Evolutionary conservation across 2,888 invertebrate species (phyloP).

Genomic region (Hesperia comma): DNA sequence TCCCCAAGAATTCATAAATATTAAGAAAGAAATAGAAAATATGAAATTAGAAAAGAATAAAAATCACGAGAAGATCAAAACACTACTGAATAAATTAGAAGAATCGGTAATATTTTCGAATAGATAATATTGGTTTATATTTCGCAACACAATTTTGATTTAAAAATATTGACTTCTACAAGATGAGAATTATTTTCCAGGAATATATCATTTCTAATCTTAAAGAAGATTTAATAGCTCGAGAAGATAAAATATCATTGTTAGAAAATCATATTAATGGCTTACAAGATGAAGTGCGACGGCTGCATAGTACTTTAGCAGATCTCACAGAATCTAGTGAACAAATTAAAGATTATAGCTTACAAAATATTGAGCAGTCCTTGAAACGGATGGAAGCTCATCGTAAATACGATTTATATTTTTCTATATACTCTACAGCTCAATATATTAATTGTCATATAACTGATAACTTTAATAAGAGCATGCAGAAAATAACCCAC

Average conservation of each 20-base stretch:
- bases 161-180: not conserved
- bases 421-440: too few species aligned
- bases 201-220: slow-evolving; percentile 60
- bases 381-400: slow-evolving; percentile 69
- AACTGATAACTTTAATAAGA: not conserved
- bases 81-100: slow-evolving; percentile 64
- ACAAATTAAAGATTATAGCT: slow-evolving; percentile 59
- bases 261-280: slow-evolving; percentile 73
- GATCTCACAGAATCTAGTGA: slow-evolving; percentile 63
- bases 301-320: slow-evolving; percentile 57
- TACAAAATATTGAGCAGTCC: slow-evolving; percentile 59
- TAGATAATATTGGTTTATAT: not conserved
- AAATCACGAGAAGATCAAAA: slow-evolving; percentile 58
- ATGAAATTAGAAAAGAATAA: slow-evolving; percentile 63
- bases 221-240: slow-evolving; percentile 58
- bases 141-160: not conserved
- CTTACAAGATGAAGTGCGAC: slow-evolving; percentile 67
- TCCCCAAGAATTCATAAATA: slow-evolving; percentile 39
- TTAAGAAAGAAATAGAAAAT: slow-evolving; percentile 60
- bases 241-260: slow-evolving; percentile 65
- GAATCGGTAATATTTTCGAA: slow-evolving; percentile 55
- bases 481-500: not conserved
- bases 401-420: slow-evolving; percentile 57
- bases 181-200: slow-evolving; percentile 50
- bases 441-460: too few species aligned